A percentile compares a stretch with the other conserved stretches of the same genome.
phyloP scores from a whole-genome alignment of 2,888 invertebrate genomes.

The Aquatica leii region DNA sequence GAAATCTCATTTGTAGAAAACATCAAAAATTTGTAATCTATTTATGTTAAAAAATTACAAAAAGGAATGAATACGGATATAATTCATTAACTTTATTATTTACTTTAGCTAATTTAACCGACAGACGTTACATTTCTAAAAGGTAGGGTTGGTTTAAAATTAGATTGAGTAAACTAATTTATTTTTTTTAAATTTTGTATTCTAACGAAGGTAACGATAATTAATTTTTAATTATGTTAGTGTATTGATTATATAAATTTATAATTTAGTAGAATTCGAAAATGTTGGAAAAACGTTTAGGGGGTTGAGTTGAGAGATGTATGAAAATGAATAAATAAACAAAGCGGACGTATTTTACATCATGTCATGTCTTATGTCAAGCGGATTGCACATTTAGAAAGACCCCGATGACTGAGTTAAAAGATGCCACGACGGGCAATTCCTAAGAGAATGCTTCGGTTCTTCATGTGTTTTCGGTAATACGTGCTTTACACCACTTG shows the following conservation, averaged over 20 bases:
- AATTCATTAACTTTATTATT: no score
- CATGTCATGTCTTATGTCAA: slow-evolving; percentile 26
- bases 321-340: slow-evolving; percentile 26
- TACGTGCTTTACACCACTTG: slow-evolving; percentile 44
- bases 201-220: background rate
- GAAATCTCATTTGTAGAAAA: background rate
- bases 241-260: background rate
- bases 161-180: no score
- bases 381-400: slow-evolving; percentile 28
- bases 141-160: no score
- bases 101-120: no score
- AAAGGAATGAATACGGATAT: no score
- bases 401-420: slow-evolving; percentile 38
- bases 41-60: no score
- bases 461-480: slow-evolving; percentile 34
- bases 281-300: slow-evolving; percentile 14
- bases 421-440: slow-evolving; percentile 30
- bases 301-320: background rate
- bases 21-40: no score
- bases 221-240: slow-evolving; percentile 4
- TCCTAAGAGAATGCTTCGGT: slow-evolving; percentile 37
- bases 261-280: slow-evolving; percentile 6
- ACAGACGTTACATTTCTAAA: no score
- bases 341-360: slow-evolving; percentile 27
- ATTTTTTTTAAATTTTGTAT: no score